A percentile compares a stretch with the other conserved stretches of the same genome.
These are phyloP conservation scores for Epicauta chinensis DNA, from an alignment of 1,140 invertebrate genomes.

Conservation along the genomic window DNA sequence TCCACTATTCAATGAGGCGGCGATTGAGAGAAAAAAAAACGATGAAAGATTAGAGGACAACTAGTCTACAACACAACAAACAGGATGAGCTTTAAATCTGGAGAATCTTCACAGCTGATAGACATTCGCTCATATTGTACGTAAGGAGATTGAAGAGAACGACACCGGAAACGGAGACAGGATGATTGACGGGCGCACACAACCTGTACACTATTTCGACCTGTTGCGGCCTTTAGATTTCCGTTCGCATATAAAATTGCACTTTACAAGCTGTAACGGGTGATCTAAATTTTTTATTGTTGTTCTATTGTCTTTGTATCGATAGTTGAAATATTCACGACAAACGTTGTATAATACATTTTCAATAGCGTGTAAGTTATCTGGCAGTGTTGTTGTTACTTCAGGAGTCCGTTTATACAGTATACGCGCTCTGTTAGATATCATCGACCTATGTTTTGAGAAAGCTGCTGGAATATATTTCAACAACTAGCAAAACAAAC, in stretches of 20 bases:
- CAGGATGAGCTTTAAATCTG: background rate
- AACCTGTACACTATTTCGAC: constrained; percentile 15
- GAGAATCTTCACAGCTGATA: constrained; percentile 16
- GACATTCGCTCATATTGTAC: background rate
- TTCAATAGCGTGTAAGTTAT: constrained; percentile 19
- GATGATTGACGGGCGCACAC: constrained; percentile 12
- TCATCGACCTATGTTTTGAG: constrained; percentile 12
- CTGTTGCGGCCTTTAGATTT: constrained; percentile 12
- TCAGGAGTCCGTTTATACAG: constrained; percentile 4
- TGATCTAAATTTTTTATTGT: too few species aligned
- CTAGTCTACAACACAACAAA: too few species aligned
- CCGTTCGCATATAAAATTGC: background rate
- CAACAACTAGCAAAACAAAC: constrained; percentile 3
- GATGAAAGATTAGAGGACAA: too few species aligned
- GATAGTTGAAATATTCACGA: too few species aligned
- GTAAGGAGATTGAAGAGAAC: background rate
- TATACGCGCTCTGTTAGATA: constrained; percentile 12
- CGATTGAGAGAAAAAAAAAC: too few species aligned
- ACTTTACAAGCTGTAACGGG: too few species aligned
- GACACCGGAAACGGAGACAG: constrained; percentile 17
- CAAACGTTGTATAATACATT: constrained; percentile 9
- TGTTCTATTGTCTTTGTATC: too few species aligned
- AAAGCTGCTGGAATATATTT: constrained; percentile 15
- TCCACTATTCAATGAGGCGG: too few species aligned
- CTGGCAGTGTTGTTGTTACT: constrained; percentile 11